phyloP scores from a whole-genome alignment of 2,797 vertebrate species.

The Buphagus erythrorhynchus region DNA sequence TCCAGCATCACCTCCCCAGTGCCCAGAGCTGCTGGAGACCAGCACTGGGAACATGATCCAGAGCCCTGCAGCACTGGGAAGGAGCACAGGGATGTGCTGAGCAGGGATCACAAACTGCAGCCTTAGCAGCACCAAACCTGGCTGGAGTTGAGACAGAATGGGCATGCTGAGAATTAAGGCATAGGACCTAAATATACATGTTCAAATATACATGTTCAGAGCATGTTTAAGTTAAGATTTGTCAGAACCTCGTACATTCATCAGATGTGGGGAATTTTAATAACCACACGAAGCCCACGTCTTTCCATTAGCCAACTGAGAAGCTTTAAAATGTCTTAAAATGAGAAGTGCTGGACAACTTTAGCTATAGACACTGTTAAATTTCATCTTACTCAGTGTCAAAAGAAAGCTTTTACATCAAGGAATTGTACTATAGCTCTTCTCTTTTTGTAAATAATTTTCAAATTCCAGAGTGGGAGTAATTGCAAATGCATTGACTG shows the following conservation, averaged over 20 bases:
- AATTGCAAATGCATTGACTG: neutral
- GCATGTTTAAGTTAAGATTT: neutral
- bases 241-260: neutral
- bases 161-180: neutral
- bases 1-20: neutral
- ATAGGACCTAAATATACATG: neutral
- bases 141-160: accelerated
- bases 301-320: neutral
- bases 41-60: accelerated
- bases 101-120: neutral
- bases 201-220: neutral
- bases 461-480: neutral
- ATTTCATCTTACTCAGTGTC: neutral
- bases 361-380: neutral
- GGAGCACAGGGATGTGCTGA: accelerated
- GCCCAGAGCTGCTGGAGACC: neutral
- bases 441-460: neutral
- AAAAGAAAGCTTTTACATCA: neutral
- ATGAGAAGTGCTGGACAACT: neutral
- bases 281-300: neutral
- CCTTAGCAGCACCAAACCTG: neutral
- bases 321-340: neutral
- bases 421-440: neutral
- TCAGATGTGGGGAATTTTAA: neutral
- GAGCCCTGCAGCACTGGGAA: neutral